A percentile compares a stretch with the other conserved stretches of the same genome.
These are phyloP conservation scores for Corythaixoides concolor DNA, from an alignment of 2,113 vertebrate species.

Conservation along the genomic window DNA sequence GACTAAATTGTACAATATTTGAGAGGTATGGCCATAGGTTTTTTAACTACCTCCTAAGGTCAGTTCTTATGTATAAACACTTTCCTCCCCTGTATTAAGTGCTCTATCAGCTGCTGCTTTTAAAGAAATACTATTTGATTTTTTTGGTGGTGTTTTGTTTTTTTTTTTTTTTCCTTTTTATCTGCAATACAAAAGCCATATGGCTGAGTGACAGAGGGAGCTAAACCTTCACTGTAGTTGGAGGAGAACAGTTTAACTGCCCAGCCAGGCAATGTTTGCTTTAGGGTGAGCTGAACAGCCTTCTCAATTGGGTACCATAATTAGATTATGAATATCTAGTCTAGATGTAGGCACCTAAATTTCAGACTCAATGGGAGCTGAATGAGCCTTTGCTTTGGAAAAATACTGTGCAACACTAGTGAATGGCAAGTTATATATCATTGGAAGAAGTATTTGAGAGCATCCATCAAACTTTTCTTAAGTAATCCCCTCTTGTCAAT, in stretches of 20 bases:
- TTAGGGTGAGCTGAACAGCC: not conserved
- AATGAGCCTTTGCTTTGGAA: not conserved
- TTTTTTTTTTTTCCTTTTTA: not conserved
- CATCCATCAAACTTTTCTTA: not conserved
- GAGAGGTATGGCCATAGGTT: not conserved
- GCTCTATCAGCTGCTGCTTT: not conserved
- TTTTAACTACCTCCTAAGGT: not conserved
- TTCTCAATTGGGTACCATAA: not conserved
- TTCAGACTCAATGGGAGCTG: not conserved
- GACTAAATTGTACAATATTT: not conserved
- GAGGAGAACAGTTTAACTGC: not conserved
- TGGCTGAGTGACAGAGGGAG: not conserved
- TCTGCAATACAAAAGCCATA: not conserved
- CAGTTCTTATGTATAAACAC: not conserved
- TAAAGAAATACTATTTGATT: not conserved
- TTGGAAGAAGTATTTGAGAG: not conserved
- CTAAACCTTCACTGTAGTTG: not conserved
- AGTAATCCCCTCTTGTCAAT: not conserved
- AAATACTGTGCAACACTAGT: not conserved
- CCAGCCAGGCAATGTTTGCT: not conserved
- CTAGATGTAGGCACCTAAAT: not conserved
- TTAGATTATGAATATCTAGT: not conserved
- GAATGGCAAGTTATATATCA: not conserved
- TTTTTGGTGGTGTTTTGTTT: too few species aligned
- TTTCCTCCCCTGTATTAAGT: not conserved